phyloP scores from a whole-genome alignment of 2,113 vertebrate species.

The Grammomys dolichurus region DNA sequence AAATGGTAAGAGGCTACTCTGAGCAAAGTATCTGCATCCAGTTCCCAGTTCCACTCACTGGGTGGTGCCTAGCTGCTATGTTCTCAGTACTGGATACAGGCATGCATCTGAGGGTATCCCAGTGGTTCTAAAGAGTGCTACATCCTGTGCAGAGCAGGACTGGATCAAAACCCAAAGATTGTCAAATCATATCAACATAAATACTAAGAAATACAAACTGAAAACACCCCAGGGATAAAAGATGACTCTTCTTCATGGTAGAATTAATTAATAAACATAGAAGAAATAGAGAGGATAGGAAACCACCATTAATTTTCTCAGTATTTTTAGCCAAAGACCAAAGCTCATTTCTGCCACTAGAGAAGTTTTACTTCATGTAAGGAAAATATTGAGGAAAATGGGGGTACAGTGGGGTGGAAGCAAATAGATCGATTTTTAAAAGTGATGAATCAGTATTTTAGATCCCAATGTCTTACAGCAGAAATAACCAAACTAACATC shows the following conservation, averaged over 20 bases:
- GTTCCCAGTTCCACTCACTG: background rate
- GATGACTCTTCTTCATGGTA: background rate
- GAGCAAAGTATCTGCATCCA: background rate
- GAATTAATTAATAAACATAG: conserved; percentile 34
- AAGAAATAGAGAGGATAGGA: background rate
- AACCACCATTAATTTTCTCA: background rate
- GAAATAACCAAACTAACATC: conserved; percentile 11
- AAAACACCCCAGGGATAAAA: background rate
- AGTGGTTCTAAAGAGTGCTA: background rate
- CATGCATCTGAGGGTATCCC: background rate
- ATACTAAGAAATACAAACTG: background rate
- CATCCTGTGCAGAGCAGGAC: no score
- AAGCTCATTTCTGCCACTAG: background rate
- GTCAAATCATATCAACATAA: background rate
- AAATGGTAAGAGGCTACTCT: background rate
- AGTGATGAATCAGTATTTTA: background rate
- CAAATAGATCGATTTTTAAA: conserved; percentile 26
- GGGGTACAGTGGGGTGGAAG: background rate
- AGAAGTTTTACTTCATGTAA: background rate
- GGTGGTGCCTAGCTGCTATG: background rate
- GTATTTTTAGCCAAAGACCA: background rate
- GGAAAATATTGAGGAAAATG: background rate
- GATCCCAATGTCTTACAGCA: conserved; percentile 30
- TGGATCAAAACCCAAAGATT: no score
- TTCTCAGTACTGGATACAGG: background rate